These are phyloP conservation scores for Argentina silus DNA, from an alignment of 2,797 vertebrate genomes.

Conservation along the genomic window DNA sequence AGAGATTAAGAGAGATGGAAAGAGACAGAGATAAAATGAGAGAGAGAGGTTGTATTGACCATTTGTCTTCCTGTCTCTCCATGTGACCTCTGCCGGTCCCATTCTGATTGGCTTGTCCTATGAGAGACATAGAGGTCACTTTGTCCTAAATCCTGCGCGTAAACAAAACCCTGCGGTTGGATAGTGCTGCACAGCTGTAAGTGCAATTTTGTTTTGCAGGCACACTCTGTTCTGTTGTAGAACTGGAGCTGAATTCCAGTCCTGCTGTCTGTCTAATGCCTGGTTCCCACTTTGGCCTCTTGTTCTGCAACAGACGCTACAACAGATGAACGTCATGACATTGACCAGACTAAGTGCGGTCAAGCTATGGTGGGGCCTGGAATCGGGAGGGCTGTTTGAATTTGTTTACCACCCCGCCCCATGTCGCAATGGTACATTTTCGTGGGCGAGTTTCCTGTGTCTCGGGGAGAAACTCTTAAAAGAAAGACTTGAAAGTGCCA, in stretches of 20 bases:
- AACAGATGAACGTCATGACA: slow-evolving; percentile 66
- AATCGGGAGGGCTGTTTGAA: slow-evolving; percentile 24
- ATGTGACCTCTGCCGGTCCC: slow-evolving; percentile 47
- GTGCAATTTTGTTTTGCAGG: slow-evolving; percentile 33
- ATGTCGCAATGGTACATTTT: slow-evolving; percentile 1
- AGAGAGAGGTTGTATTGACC: slow-evolving; percentile 43
- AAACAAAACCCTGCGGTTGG: slow-evolving; percentile 50
- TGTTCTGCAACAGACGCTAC: slow-evolving; percentile 60
- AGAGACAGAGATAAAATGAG: slow-evolving; percentile 38
- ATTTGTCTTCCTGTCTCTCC: slow-evolving; percentile 41
- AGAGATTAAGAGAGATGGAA: slow-evolving; percentile 9
- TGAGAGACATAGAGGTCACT: slow-evolving; percentile 60
- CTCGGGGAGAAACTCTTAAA: neutral
- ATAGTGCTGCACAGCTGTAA: neutral
- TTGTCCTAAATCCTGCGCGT: slow-evolving; percentile 50
- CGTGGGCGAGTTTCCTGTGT: neutral
- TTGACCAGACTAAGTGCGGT: slow-evolving; percentile 56
- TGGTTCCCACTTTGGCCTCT: slow-evolving; percentile 50
- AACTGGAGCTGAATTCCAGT: no score
- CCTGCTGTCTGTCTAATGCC: slow-evolving; percentile 3
- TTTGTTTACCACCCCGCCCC: slow-evolving; percentile 7
- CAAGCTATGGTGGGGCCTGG: slow-evolving; percentile 26
- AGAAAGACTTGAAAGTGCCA: no score
- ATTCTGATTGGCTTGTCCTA: slow-evolving; percentile 44
- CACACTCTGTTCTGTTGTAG: neutral